phyloP scores from a whole-genome alignment of 2,888 invertebrate genomes.

The Tetragonisca angustula region DNA sequence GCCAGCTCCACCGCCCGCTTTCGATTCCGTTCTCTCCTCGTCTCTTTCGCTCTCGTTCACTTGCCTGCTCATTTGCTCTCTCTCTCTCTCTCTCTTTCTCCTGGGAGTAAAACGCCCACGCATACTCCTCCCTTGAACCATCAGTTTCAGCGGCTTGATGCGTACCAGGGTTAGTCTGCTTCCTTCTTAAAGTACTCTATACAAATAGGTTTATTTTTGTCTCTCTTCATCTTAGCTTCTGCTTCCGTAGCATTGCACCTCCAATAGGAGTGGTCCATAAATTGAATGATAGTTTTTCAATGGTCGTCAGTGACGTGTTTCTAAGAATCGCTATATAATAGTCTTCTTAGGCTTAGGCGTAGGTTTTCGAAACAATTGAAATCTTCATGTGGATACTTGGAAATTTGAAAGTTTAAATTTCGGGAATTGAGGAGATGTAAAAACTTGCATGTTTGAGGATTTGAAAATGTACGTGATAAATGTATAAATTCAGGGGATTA shows the following conservation, averaged over 20 bases:
- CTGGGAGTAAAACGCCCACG: slow-evolving; percentile 38
- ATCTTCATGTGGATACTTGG: no score
- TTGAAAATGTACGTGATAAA: no score
- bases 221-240: neutral
- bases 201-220: slow-evolving; percentile 17
- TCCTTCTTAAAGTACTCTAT: slow-evolving; percentile 43
- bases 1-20: slow-evolving; percentile 68
- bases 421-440: no score
- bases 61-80: slow-evolving; percentile 26
- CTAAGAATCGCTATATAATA: neutral
- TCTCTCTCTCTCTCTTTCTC: slow-evolving; percentile 25
- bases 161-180: slow-evolving; percentile 41
- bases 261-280: neutral
- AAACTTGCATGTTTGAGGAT: no score
- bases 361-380: no score
- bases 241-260: neutral
- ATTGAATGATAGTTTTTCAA: neutral
- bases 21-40: slow-evolving; percentile 28
- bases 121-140: slow-evolving; percentile 27
- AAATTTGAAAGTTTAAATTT: no score
- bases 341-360: no score
- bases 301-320: neutral
- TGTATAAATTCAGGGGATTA: no score
- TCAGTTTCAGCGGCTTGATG: slow-evolving; percentile 41
- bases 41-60: slow-evolving; percentile 7